These are phyloP conservation scores for Prunella himalayana DNA, from an alignment of 2,113 vertebrate genomes.

Conservation along the genomic window DNA sequence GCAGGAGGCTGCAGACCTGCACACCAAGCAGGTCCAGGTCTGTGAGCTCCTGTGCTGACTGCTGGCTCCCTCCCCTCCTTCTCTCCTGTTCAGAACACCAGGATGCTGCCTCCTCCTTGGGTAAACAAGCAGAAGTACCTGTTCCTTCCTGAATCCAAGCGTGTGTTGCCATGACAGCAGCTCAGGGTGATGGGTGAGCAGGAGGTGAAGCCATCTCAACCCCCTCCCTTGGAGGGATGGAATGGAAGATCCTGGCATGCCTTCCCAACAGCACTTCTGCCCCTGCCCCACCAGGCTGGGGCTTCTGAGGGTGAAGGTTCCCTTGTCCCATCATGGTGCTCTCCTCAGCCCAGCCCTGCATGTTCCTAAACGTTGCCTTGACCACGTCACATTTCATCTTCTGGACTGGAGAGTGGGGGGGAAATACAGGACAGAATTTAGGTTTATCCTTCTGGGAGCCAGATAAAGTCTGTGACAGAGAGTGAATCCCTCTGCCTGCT, in stretches of 20 bases:
- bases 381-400: not conserved
- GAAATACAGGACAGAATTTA: not conserved
- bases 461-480: not conserved
- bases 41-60: fast-evolving
- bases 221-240: not conserved
- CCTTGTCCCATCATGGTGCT: not conserved
- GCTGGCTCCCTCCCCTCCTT: not conserved
- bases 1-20: not conserved
- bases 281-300: not conserved
- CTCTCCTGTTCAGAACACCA: not conserved
- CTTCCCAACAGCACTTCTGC: not conserved
- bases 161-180: not conserved
- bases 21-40: not conserved
- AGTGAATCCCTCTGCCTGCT: not conserved
- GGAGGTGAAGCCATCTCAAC: not conserved
- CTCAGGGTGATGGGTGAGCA: not conserved
- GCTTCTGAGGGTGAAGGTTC: not conserved
- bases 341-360: not conserved
- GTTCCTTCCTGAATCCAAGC: not conserved
- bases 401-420: not conserved
- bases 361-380: fast-evolving
- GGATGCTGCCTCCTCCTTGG: not conserved
- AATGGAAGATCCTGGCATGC: not conserved
- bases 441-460: not conserved
- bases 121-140: not conserved